These are phyloP conservation scores for Ceuthmochares aereus DNA, from an alignment of 2,113 vertebrate genomes.

Conservation along the genomic window DNA sequence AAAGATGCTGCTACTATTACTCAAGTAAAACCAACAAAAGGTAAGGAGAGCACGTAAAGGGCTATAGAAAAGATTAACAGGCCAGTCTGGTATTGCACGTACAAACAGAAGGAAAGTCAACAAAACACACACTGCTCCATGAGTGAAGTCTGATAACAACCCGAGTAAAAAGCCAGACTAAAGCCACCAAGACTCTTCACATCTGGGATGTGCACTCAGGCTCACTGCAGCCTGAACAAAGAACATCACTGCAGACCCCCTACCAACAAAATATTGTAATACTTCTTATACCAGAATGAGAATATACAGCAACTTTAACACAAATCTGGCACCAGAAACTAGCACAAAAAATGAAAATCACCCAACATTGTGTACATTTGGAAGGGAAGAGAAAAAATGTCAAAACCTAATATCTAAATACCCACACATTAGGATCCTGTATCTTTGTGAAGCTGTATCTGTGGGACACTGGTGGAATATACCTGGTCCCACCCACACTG, in stretches of 20 bases:
- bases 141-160: neutral
- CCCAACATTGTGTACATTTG: neutral
- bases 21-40: neutral
- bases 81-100: rapidly evolving
- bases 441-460: neutral
- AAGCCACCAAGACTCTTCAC: neutral
- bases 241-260: neutral
- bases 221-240: neutral
- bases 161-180: rapidly evolving
- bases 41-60: neutral
- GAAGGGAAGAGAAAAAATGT: neutral
- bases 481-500: neutral
- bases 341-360: neutral
- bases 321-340: neutral
- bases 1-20: neutral
- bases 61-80: neutral
- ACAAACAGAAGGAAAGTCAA: neutral
- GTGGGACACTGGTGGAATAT: neutral
- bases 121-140: rapidly evolving
- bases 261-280: neutral
- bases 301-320: neutral
- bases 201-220: no score
- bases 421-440: rapidly evolving
- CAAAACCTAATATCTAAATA: neutral
- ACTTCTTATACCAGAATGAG: neutral